phyloP scores from a whole-genome alignment of 1,140 invertebrate species.

The Stegodyphus mimosarum region DNA sequence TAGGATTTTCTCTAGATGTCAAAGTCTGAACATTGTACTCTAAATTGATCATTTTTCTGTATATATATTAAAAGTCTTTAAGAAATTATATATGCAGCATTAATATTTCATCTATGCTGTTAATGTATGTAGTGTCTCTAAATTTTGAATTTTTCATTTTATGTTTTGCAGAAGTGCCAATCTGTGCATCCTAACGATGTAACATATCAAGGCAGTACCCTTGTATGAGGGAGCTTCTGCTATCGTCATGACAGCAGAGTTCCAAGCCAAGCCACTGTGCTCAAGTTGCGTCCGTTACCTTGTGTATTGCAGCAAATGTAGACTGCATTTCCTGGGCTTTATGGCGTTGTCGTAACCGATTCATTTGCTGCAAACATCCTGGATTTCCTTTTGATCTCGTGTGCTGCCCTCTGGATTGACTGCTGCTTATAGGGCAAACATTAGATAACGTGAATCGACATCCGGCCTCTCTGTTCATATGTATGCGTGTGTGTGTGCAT shows the following conservation, averaged over 20 bases:
- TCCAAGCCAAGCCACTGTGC: constrained; percentile 49
- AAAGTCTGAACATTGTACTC: too few species aligned
- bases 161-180: constrained; percentile 59
- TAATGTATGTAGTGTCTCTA: background rate
- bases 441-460: background rate
- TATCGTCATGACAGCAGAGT: constrained; percentile 32
- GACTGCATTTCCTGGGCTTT: background rate
- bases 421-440: background rate
- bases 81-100: background rate
- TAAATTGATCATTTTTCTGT: too few species aligned
- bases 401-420: background rate
- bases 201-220: constrained; percentile 61
- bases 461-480: constrained; percentile 24
- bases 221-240: constrained; percentile 15
- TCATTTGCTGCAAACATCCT: constrained; percentile 1
- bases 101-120: background rate
- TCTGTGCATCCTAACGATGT: constrained; percentile 62
- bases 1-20: too few species aligned
- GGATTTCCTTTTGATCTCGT: background rate
- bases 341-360: background rate
- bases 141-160: constrained; percentile 9
- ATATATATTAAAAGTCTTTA: too few species aligned
- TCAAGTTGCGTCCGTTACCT: constrained; percentile 51
- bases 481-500: background rate
- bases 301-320: background rate